phyloP scores from a whole-genome alignment of 2,888 invertebrate species.

The Deilephila elpenor region DNA sequence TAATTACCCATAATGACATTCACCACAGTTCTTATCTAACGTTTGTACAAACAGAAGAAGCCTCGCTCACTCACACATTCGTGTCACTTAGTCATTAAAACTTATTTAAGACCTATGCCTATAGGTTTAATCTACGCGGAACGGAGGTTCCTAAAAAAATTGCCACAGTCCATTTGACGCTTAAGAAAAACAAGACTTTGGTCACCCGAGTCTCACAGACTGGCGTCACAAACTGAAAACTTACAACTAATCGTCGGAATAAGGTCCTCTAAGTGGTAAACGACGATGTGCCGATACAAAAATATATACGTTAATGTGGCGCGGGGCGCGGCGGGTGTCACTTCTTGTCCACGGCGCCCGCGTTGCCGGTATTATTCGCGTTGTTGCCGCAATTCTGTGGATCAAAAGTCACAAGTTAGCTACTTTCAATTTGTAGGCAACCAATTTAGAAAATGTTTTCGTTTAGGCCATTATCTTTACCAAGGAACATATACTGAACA shows the following conservation, averaged over 20 bases:
- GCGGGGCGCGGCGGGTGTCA: conserved; percentile 45
- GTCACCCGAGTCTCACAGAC: conserved; percentile 8
- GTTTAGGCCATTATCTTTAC: too few relatives aligned
- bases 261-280: not conserved
- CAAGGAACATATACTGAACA: too few relatives aligned
- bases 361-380: conserved; percentile 42
- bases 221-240: not conserved
- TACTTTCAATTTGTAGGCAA: not conserved
- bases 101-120: conserved; percentile 39
- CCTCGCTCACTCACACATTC: conserved; percentile 41
- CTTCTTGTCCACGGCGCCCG: conserved; percentile 65
- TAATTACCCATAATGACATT: conserved; percentile 58
- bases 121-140: conserved; percentile 6
- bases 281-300: conserved; percentile 2
- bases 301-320: not conserved
- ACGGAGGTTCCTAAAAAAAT: conserved; percentile 35
- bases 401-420: not conserved
- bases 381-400: conserved; percentile 62
- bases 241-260: not conserved
- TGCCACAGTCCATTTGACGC: conserved; percentile 33
- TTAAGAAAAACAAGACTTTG: conserved; percentile 23
- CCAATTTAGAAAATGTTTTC: too few relatives aligned
- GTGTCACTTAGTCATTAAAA: conserved; percentile 48
- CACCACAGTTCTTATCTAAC: conserved; percentile 54
- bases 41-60: conserved; percentile 62